These are phyloP conservation scores for Brachystomella parvula DNA, from an alignment of 1,140 invertebrate species.

Conservation along the genomic window DNA sequence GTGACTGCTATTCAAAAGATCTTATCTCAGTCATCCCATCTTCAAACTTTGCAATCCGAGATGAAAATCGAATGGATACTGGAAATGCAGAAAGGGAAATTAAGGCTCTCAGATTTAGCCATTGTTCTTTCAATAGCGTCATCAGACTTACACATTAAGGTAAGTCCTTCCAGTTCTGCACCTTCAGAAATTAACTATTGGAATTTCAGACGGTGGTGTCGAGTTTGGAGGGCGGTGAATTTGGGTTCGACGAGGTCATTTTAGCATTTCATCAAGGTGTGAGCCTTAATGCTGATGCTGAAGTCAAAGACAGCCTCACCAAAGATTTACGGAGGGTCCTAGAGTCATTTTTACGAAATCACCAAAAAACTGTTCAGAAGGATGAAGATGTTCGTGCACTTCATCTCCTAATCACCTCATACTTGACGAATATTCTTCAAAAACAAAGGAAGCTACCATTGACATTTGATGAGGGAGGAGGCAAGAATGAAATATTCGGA, in stretches of 20 bases:
- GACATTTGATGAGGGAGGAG: neutral
- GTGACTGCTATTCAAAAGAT: slow-evolving; percentile 23
- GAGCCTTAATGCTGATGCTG: slow-evolving; percentile 31
- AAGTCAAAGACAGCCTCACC: slow-evolving; percentile 26
- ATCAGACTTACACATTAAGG: slow-evolving; percentile 15
- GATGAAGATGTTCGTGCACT: slow-evolving; percentile 24
- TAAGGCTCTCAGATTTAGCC: slow-evolving; percentile 27
- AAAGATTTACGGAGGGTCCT: slow-evolving; percentile 22
- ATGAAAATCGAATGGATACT: slow-evolving; percentile 19
- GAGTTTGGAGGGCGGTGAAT: slow-evolving; percentile 10
- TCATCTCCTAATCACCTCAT: slow-evolving; percentile 23
- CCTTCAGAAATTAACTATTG: neutral
- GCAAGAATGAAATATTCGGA: neutral
- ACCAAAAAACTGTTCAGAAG: slow-evolving; percentile 16
- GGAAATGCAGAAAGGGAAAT: slow-evolving; percentile 3
- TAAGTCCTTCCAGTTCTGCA: slow-evolving; percentile 10
- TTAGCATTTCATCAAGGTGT: slow-evolving; percentile 35
- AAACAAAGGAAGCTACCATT: slow-evolving; percentile 10
- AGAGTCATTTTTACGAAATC: slow-evolving; percentile 33
- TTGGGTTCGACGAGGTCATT: slow-evolving; percentile 26
- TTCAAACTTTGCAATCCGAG: slow-evolving; percentile 4
- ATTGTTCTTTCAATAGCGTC: slow-evolving; percentile 25
- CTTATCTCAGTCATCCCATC: slow-evolving; percentile 18
- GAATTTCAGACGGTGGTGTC: slow-evolving; percentile 17
- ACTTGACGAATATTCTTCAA: slow-evolving; percentile 29